These are phyloP conservation scores for Tauraco hartlaubi DNA, from an alignment of 2,797 vertebrate species.

Conservation along the genomic window DNA sequence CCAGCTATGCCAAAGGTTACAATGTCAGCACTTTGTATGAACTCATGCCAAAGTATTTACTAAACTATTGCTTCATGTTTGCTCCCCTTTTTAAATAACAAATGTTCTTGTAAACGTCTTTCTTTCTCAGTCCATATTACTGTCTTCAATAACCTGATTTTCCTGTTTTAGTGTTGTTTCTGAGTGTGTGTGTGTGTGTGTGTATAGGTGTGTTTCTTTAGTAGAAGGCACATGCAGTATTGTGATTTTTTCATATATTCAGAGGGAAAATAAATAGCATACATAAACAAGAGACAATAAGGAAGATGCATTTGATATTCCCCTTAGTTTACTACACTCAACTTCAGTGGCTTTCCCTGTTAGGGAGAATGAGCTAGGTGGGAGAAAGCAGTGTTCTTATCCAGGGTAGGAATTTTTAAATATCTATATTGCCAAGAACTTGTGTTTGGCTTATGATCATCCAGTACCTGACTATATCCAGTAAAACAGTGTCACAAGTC, in stretches of 20 bases:
- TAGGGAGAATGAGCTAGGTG: background rate
- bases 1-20: background rate
- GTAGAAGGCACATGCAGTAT: background rate
- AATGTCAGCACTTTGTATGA: background rate
- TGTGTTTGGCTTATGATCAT: background rate
- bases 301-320: background rate
- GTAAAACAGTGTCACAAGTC: background rate
- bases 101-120: background rate
- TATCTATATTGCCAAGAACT: background rate
- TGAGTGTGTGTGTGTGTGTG: background rate
- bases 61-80: background rate
- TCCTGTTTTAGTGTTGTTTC: background rate
- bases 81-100: background rate
- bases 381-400: background rate
- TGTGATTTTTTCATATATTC: background rate
- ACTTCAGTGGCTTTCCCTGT: background rate
- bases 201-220: background rate
- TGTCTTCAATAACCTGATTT: background rate
- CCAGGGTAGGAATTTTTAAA: background rate
- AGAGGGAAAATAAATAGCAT: background rate
- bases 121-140: background rate
- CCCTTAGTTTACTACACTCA: background rate
- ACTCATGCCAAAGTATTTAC: background rate
- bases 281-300: background rate
- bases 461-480: background rate